Base-by-base conservation (phyloP, 1,140 invertebrate genomes). In the Ericerus pela region DNA sequence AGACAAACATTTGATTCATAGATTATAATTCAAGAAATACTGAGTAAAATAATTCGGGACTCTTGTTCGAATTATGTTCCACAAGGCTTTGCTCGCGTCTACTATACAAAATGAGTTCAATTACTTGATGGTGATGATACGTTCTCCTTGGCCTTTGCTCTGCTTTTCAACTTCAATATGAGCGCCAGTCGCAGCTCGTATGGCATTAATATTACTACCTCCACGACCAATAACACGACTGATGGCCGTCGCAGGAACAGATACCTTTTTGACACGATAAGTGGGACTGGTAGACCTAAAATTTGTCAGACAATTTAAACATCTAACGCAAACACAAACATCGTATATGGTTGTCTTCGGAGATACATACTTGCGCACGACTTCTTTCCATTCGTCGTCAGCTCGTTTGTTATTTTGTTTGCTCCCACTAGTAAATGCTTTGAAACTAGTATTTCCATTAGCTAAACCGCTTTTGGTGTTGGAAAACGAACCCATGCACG, bases 161-260 rank as follows among this genome's bases (percentile, higher is more conserved):
- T 94, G 89, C 67, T 96, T 97, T 68, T 98, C 94, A 1, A 98
- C 89, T 72, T 98, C 94, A 65, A 97, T 96, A 66, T 96, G 89
- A 3, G 94, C 94, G 52, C 91, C 90, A 14, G 92, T 96, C 22
- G 88, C 84, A 58, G 86, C 84, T 58, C 94, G 75, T 64, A 98
- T 96, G 5, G 92, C 88, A 74, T 96, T 97, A 61, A 98, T 96
- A 72, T 96, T 96, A 70, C 85, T 91, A 20, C 93, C 94, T 18
- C 86, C 92, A 64, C 93, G 80, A 1, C 94, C 94, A 67, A 97
- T 96, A 0, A 96, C 92, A 58, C 92, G 76, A 62, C 90, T 94
- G 51, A 96, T 96, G 38, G 92, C 92, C 70, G 88, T 86, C 16
- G 90, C 79, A 47, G 91, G 90, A 54, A 98, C 93, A 10, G 82